Base-by-base conservation (phyloP, 2,888 invertebrate genomes). In the Dorcus hopei region DNA sequence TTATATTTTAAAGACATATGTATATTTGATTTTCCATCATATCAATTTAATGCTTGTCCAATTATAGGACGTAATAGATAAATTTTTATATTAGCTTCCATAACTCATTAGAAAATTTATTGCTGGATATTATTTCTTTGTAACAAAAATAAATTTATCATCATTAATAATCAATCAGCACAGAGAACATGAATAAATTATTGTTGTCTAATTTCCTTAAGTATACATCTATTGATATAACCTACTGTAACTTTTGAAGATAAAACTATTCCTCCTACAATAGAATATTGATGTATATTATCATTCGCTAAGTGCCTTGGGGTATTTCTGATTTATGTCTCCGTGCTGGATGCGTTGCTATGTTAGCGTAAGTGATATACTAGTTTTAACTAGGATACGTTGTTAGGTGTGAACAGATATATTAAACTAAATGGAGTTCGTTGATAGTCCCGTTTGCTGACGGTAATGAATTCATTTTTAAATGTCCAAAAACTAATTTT, bases 381-480 rank as follows among this genome's bases (percentile, higher is more conserved):
- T 72, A 74, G 72, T 74, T 74, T 72, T 73, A 73, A 73, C 74
- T 73, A 64, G 68, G 72, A 71, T 61, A 63, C 26, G 26, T 33
- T 65, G 70, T 69, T 65, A 64, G 65, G 70, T 71, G 71, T 53
- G 68, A 71, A 72, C 67, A 68, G 72, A 74, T 72, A 68, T 68
- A 72, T 61, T 62, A 6, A 33, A 33, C 26, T 33, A 33, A 33
- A 33, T 33, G 26, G 26, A 33, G 3, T 6, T 33, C 3, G 6
- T 33, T 6, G 26, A 33, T 33, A 33, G 26, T 33, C 5, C 6
- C 26, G 5, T 33, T 33, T 33, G 26, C 26, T 33, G 26, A 33
- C 26, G 26, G 4, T 33, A 33, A 33, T 6, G 26, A 33, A 33
- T 33, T 6, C 26, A 33, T 33, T 33, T 26, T 33, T 33, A 33